These are phyloP conservation scores for Stictonetta naevosa DNA, from an alignment of 2,113 vertebrate species.

Conservation along the genomic window DNA sequence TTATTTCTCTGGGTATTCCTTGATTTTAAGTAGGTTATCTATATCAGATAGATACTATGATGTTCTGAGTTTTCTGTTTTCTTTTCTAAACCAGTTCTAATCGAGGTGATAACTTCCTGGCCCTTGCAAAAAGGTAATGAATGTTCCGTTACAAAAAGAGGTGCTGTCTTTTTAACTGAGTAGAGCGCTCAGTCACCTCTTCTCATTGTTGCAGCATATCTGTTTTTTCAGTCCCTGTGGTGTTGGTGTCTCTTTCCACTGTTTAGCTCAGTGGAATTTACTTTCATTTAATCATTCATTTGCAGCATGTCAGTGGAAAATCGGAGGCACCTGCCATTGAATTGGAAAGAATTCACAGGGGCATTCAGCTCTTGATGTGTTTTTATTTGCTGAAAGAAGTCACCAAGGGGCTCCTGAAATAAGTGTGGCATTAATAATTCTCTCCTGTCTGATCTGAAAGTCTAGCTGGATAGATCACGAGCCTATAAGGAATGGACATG, in stretches of 20 bases:
- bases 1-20: neutral
- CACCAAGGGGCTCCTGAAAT: neutral
- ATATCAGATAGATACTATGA: neutral
- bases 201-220: neutral
- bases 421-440: neutral
- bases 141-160: neutral
- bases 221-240: neutral
- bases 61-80: neutral
- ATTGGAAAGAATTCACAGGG: constrained; percentile 66
- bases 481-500: neutral
- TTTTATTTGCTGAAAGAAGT: constrained; percentile 35
- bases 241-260: constrained; percentile 65
- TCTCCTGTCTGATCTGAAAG: neutral
- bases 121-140: neutral
- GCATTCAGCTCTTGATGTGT: constrained; percentile 4
- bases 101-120: neutral
- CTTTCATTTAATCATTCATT: constrained; percentile 72
- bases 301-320: constrained; percentile 70
- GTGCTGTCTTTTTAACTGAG: neutral
- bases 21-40: neutral
- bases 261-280: constrained; percentile 74
- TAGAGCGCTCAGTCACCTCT: neutral
- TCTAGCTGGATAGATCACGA: neutral
- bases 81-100: neutral
- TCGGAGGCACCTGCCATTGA: constrained; percentile 57